Percentiles rank a stretch among this genome's conserved stretches.
Evolutionary conservation across 2,888 invertebrate genomes (phyloP).

Genomic region (Heliconius ismenius): DNA sequence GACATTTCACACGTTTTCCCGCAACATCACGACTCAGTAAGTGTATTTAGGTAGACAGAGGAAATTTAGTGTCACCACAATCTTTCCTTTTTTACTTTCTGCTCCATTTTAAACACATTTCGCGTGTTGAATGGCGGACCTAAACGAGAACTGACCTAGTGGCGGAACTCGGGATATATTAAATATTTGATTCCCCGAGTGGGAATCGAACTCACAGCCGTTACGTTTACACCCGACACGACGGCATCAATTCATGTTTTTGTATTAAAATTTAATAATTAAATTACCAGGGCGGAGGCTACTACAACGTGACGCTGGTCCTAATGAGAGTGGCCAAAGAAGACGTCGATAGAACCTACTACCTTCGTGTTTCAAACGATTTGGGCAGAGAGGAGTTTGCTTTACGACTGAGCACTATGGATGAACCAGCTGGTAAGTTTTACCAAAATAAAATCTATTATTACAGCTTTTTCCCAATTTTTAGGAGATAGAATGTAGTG

Average conservation of each 20-base stretch:
- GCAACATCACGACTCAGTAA: background rate
- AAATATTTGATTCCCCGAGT: background rate
- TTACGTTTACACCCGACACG: background rate
- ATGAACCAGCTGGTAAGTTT: constrained; percentile 80
- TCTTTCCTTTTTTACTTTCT: background rate
- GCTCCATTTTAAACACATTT: background rate
- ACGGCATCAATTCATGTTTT: background rate
- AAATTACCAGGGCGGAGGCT: constrained; percentile 82
- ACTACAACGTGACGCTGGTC: constrained; percentile 85
- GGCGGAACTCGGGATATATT: background rate
- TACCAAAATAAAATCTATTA: too few relatives aligned
- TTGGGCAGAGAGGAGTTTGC: constrained; percentile 84
- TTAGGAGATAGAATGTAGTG: background rate
- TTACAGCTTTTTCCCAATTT: too few relatives aligned
- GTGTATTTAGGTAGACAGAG: background rate
- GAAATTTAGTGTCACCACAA: background rate
- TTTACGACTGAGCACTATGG: constrained; percentile 86
- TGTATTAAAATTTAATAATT: background rate
- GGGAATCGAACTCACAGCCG: background rate
- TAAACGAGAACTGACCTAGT: too few relatives aligned
- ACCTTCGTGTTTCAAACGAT: constrained; percentile 85
- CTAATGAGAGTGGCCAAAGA: constrained; percentile 86
- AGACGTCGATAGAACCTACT: constrained; percentile 88
- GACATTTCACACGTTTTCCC: background rate
- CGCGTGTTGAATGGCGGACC: background rate